These are phyloP conservation scores for Notothenia coriiceps DNA, from an alignment of 2,113 vertebrate species.

Conservation along the genomic window DNA sequence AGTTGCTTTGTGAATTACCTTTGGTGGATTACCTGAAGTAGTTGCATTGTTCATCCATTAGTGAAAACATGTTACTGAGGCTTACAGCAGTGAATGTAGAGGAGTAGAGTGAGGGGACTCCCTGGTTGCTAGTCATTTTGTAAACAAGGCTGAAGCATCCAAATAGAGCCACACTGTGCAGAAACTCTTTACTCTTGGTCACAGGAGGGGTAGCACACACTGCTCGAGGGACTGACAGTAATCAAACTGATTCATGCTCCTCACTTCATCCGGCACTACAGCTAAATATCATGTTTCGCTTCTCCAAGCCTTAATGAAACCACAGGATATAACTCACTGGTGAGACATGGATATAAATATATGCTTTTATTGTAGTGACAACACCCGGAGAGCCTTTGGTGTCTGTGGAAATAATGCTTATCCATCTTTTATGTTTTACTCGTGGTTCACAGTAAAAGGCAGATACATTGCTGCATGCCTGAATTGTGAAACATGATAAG, in stretches of 20 bases:
- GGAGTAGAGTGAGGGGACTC: not conserved
- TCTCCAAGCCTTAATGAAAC: conserved; percentile 8
- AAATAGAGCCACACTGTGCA: conserved; percentile 12
- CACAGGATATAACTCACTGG: not conserved
- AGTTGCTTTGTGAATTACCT: conserved; percentile 31
- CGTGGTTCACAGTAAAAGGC: not conserved
- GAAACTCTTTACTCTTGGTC: not conserved
- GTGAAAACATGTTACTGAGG: conserved; percentile 18
- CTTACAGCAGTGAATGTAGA: not conserved
- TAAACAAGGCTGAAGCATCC: conserved; percentile 27
- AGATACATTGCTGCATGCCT: not conserved
- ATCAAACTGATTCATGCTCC: conserved; percentile 46
- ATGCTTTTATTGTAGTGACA: not conserved
- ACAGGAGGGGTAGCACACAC: not conserved
- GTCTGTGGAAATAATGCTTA: not conserved
- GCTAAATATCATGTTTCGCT: conserved; percentile 36
- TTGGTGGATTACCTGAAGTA: conserved; percentile 36
- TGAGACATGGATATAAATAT: not conserved
- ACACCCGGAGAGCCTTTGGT: not conserved
- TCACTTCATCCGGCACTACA: conserved; percentile 28
- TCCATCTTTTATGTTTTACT: not conserved
- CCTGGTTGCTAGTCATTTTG: conserved; percentile 3
- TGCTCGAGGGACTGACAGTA: conserved; percentile 22
- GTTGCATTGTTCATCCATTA: conserved; percentile 16
- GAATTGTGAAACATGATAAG: not conserved